Base-by-base conservation (phyloP, 2,797 vertebrate genomes). In the Florisuga fusca region DNA sequence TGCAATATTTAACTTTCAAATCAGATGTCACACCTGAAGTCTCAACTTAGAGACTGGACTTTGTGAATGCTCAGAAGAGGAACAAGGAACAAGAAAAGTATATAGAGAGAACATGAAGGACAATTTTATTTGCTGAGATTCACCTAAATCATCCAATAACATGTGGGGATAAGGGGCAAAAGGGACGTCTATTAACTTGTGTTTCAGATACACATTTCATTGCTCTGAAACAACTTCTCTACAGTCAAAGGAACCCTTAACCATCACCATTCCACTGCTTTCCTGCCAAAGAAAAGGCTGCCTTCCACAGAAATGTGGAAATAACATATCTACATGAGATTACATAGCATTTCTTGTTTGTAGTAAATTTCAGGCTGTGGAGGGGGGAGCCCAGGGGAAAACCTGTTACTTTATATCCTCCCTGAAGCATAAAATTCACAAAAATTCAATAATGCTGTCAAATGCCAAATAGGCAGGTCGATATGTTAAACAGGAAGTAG, bases 341-440 rank as follows among this genome's bases (percentile, higher is more conserved):
- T 84, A 50, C 55, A 87, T 88, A 95, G 31, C 66, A 53, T 94
- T 94, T 90, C 80, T 93, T 72, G 76, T 92, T 96, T 72, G 82
- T 15, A 94, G 76, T 90, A 91, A 96, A 97, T 95, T 94, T 93
- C 62, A 96, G 55, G 53, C 53, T 54, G n/a, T 48, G 64, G 73
- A 91, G 36, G 27, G 20, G 76, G 80, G 27, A 93, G 4, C 76
- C 82, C 90, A 88, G 21, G 85, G 85, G 93, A 91, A 97, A 97
- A 94, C 26, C 36, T 95, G 68, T n/a, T 96, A 84, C 89, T 96
- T 97, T 94, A 93, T 95, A 87, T 95, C 89, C 91, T 92, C 94
- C 77, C 34, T 69, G 80, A 96, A 97, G 92, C 83, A 95, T 96
- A 97, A 96, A 97, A 96, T 97, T 95, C 95, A 97, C 55, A 97